These are phyloP conservation scores for Altica lythri DNA, from an alignment of 2,888 invertebrate species.

Conservation along the genomic window DNA sequence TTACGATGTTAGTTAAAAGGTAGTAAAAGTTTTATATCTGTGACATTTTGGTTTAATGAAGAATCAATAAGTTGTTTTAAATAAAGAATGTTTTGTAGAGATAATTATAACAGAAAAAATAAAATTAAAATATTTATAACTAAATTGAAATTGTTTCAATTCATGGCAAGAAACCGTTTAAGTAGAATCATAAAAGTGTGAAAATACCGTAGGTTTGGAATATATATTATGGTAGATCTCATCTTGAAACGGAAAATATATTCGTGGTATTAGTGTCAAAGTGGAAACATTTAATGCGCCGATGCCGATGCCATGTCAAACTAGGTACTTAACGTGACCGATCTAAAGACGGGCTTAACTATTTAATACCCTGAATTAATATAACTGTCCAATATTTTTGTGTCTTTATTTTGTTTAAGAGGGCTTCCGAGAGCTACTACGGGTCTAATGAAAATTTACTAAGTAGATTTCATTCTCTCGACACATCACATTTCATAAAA, in stretches of 20 bases:
- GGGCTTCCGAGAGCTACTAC: background rate
- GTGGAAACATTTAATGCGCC: slow-evolving; percentile 27
- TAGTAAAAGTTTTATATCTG: slow-evolving; percentile 15
- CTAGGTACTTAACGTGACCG: slow-evolving; percentile 35
- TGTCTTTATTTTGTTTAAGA: slow-evolving; percentile 1
- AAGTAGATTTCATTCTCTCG: no score
- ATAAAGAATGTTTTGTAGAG: no score
- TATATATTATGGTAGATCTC: slow-evolving; percentile 31
- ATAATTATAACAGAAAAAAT: background rate
- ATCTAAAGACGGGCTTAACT: slow-evolving; percentile 27
- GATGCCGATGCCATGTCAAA: slow-evolving; percentile 31
- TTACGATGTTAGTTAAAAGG: slow-evolving; percentile 21
- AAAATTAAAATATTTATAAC: background rate
- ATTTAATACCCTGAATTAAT: slow-evolving; percentile 25
- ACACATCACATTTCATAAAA: no score
- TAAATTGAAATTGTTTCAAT: background rate
- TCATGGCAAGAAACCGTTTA: slow-evolving; percentile 4
- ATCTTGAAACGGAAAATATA: slow-evolving; percentile 30
- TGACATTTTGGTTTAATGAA: slow-evolving; percentile 14
- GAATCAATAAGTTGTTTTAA: slow-evolving; percentile 19
- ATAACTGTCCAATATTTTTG: slow-evolving; percentile 19
- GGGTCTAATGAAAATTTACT: no score
- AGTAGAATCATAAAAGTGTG: slow-evolving; percentile 19
- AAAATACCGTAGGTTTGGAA: slow-evolving; percentile 14
- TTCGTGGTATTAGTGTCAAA: slow-evolving; percentile 33